These are phyloP conservation scores for Percopsis omiscomaycus DNA, from an alignment of 2,797 vertebrate genomes.

Conservation along the genomic window DNA sequence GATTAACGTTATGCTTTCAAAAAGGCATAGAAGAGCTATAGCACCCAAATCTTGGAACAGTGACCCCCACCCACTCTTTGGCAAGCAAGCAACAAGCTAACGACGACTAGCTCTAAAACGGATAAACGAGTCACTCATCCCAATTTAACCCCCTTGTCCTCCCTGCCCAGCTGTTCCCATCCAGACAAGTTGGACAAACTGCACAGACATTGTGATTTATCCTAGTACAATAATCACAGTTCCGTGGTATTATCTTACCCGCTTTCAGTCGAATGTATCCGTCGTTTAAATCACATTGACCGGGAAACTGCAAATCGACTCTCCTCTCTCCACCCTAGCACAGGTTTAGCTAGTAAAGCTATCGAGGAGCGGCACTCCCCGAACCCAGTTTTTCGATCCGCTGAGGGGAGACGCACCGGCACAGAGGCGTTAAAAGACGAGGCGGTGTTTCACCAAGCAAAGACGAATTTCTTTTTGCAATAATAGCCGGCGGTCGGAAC, in stretches of 20 bases:
- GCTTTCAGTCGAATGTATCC: conserved; percentile 76
- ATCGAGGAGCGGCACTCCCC: conserved; percentile 82
- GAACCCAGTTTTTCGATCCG: conserved; percentile 79
- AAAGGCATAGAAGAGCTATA: conserved; percentile 19
- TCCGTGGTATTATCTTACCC: conserved; percentile 67
- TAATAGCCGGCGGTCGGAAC: conserved; percentile 47
- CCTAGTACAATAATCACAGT: conserved; percentile 17
- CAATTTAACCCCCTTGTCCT: conserved; percentile 68
- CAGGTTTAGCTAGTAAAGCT: conserved; percentile 72
- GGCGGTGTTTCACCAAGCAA: conserved; percentile 63
- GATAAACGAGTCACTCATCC: conserved; percentile 58
- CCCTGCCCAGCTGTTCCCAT: conserved; percentile 21
- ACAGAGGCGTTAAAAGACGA: conserved; percentile 66
- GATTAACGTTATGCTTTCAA: conserved; percentile 12
- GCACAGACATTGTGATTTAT: conserved; percentile 42
- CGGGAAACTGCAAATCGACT: conserved; percentile 69
- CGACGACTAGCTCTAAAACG: conserved; percentile 51
- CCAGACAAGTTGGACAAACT: conserved; percentile 30
- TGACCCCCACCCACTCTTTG: conserved; percentile 52
- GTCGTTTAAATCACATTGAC: conserved; percentile 81
- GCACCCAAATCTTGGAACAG: neutral
- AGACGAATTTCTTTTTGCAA: conserved; percentile 21
- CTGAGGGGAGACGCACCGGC: conserved; percentile 77
- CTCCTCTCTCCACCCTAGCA: conserved; percentile 68
- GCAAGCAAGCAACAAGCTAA: conserved; percentile 57